Percentiles rank a stretch among this genome's conserved stretches.
These are phyloP conservation scores for Dasysyrphus albostriatus DNA, from an alignment of 2,888 invertebrate species.

Conservation along the genomic window DNA sequence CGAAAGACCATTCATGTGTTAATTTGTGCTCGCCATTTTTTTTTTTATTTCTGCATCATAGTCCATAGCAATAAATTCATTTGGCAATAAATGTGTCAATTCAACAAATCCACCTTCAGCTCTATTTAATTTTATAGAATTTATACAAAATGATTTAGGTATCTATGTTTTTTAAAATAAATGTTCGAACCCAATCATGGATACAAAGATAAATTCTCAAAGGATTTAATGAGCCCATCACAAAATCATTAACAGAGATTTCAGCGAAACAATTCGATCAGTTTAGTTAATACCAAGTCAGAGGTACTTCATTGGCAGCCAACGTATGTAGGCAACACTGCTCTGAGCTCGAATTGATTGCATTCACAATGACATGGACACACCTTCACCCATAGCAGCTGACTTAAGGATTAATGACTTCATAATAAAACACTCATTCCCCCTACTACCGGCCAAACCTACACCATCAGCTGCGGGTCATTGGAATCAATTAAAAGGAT, in stretches of 20 bases:
- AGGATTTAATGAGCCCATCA: conserved; percentile 59
- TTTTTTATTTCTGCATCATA: not conserved
- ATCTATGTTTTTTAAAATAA: not conserved
- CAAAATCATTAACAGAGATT: conserved; percentile 65
- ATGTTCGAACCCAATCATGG: conserved; percentile 17
- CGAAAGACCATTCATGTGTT: conserved; percentile 15
- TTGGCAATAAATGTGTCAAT: conserved; percentile 31
- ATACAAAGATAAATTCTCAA: conserved; percentile 43
- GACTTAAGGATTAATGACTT: conserved; percentile 65
- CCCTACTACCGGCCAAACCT: not conserved
- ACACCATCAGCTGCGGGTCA: conserved; percentile 34
- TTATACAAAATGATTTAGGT: not conserved
- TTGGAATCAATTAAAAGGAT: conserved; percentile 71
- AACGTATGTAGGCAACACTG: not conserved
- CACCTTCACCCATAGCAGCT: conserved; percentile 29
- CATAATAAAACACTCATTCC: conserved; percentile 51
- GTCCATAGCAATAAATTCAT: conserved; percentile 19
- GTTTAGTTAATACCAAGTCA: conserved; percentile 20
- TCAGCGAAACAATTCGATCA: conserved; percentile 53
- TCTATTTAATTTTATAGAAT: conserved; percentile 2
- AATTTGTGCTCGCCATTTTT: not conserved
- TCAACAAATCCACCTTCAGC: conserved; percentile 16
- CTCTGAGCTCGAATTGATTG: conserved; percentile 42
- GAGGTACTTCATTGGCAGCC: not conserved
- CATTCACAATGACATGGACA: conserved; percentile 39